phyloP scores from a whole-genome alignment of 1,140 invertebrate species.

The Dinoponera quadriceps region DNA sequence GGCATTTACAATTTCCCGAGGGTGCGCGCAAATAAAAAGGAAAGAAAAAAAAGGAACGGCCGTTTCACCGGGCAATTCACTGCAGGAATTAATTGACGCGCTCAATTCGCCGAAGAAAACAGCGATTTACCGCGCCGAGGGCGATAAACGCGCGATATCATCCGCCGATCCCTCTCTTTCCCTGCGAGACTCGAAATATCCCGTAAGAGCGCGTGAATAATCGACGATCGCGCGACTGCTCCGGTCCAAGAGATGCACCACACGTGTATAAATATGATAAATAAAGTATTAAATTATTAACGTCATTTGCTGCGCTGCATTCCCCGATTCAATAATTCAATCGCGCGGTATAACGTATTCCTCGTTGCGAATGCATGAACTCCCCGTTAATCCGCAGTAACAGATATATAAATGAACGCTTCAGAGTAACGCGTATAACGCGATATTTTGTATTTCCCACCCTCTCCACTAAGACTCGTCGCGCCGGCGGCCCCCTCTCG shows the following conservation, averaged over 20 bases:
- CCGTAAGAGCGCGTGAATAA: background rate
- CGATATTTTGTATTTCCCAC: constrained; percentile 6
- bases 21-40: background rate
- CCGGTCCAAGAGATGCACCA: background rate
- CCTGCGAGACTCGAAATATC: background rate
- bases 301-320: background rate
- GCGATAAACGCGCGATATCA: too few species aligned
- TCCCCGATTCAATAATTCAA: background rate
- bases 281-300: constrained; percentile 15
- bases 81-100: too few species aligned
- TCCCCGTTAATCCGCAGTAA: background rate
- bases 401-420: background rate
- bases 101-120: too few species aligned
- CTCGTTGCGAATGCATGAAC: background rate
- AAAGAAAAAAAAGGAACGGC: background rate
- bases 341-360: background rate
- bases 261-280: background rate
- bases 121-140: too few species aligned
- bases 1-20: background rate
- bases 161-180: background rate
- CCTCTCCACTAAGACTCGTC: constrained; percentile 24
- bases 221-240: background rate
- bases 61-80: too few species aligned
- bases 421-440: background rate
- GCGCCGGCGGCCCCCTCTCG: constrained; percentile 9